Percentiles rank a stretch among this genome's conserved stretches.
Evolutionary conservation across 1,140 invertebrate species (phyloP).

Genomic region (Drepana arcuata): DNA sequence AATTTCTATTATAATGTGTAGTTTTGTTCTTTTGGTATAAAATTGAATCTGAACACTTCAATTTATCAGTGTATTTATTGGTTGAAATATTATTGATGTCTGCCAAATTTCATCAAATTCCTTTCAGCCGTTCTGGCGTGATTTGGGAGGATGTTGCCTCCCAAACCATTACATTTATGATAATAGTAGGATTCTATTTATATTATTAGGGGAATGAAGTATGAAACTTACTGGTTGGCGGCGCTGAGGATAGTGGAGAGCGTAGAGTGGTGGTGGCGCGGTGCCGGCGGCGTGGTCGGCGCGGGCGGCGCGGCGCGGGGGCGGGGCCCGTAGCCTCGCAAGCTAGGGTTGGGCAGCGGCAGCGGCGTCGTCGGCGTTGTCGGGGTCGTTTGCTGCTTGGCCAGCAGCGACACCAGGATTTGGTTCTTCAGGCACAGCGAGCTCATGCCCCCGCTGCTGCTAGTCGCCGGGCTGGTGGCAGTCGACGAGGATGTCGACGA

Average conservation of each 20-base stretch:
- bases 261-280: conserved; percentile 25
- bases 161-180: neutral
- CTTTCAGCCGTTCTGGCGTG: no score
- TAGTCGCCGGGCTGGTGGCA: conserved; percentile 33
- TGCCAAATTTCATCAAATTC: no score
- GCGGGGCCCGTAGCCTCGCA: conserved; percentile 40
- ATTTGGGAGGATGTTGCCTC: no score
- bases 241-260: conserved; percentile 49
- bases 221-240: conserved; percentile 39
- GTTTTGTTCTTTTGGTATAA: neutral
- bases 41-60: neutral
- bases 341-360: conserved; percentile 45
- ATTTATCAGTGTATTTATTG: neutral
- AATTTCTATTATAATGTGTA: neutral
- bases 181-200: neutral
- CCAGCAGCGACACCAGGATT: conserved; percentile 87
- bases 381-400: conserved; percentile 82
- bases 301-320: conserved; percentile 24
- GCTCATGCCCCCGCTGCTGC: conserved; percentile 72
- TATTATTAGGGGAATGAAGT: neutral
- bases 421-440: conserved; percentile 87
- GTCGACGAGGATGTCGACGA: conserved; percentile 28
- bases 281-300: conserved; percentile 21
- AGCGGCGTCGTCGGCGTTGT: conserved; percentile 73
- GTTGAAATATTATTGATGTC: no score